Conservation (phyloP, 2,113 vertebrate species). For the Cardinalis cardinalis region DNA sequence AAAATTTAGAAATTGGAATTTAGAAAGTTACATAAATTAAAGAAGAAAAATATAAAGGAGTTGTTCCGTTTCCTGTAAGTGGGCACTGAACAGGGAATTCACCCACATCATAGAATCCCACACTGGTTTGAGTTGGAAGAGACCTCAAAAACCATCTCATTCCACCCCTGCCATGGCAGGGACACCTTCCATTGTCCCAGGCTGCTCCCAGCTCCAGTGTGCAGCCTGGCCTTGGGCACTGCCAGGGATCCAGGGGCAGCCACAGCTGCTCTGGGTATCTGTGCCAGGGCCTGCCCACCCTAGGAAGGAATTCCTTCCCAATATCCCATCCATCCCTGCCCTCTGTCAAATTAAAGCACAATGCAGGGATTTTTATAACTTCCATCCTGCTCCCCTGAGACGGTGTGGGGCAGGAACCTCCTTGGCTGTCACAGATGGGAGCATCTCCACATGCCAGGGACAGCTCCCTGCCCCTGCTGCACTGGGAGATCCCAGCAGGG, state of each 20-base stretch:
- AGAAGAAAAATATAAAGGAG: background rate
- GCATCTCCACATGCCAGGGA: fast-evolving
- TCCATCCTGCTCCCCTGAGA: background rate
- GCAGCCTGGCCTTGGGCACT: background rate
- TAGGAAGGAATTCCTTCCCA: background rate
- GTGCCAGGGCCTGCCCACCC: fast-evolving
- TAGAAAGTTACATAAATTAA: background rate
- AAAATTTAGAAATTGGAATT: background rate
- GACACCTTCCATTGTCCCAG: fast-evolving
- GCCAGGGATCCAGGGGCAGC: background rate
- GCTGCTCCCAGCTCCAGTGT: fast-evolving
- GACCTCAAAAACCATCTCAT: background rate
- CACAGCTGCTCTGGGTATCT: background rate
- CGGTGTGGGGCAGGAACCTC: fast-evolving
- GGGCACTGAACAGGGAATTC: background rate
- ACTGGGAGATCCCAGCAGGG: background rate
- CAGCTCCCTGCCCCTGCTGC: background rate
- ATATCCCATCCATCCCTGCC: fast-evolving
- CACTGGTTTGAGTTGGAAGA: background rate
- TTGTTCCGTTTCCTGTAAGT: background rate
- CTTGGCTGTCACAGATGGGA: background rate
- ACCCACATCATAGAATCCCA: background rate
- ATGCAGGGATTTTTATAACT: background rate
- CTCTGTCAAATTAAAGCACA: background rate
- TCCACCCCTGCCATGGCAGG: background rate